phyloP scores from a whole-genome alignment of 2,888 invertebrate genomes.

The Diloba caeruleocephala region DNA sequence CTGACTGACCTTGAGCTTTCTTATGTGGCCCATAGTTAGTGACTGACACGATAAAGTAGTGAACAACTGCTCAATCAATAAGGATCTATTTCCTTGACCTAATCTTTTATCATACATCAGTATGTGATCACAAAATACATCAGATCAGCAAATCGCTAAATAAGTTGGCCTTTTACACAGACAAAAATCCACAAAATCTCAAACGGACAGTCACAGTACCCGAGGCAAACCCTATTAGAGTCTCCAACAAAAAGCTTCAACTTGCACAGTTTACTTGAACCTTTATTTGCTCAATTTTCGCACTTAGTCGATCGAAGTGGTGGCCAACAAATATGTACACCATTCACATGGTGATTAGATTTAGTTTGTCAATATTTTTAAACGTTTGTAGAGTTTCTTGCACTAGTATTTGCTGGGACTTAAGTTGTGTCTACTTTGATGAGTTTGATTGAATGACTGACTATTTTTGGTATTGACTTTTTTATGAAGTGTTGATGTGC shows the following conservation, averaged over 20 bases:
- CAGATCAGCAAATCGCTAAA: background rate
- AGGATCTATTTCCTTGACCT: no score
- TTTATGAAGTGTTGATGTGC: constrained; percentile 15
- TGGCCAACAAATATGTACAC: constrained; percentile 17
- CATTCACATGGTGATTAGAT: constrained; percentile 24
- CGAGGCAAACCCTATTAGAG: constrained; percentile 52
- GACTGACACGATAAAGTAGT: no score
- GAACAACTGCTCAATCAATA: no score
- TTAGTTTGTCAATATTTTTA: constrained; percentile 34
- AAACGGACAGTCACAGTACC: constrained; percentile 21
- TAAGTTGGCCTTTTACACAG: background rate
- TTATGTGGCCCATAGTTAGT: no score
- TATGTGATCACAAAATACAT: background rate
- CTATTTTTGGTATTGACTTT: constrained; percentile 17
- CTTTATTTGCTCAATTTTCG: constrained; percentile 41
- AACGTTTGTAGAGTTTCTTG: constrained; percentile 16
- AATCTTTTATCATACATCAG: no score
- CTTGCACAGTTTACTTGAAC: constrained; percentile 39
- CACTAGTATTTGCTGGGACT: constrained; percentile 23
- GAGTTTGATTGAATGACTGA: constrained; percentile 16
- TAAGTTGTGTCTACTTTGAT: constrained; percentile 25
- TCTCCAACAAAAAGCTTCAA: constrained; percentile 42
- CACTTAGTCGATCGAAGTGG: constrained; percentile 28
- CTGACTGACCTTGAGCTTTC: no score
- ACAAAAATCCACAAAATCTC: constrained; percentile 17